Conservation (phyloP, 2,888 invertebrate species). For the Pristionchus japonicus region DNA sequence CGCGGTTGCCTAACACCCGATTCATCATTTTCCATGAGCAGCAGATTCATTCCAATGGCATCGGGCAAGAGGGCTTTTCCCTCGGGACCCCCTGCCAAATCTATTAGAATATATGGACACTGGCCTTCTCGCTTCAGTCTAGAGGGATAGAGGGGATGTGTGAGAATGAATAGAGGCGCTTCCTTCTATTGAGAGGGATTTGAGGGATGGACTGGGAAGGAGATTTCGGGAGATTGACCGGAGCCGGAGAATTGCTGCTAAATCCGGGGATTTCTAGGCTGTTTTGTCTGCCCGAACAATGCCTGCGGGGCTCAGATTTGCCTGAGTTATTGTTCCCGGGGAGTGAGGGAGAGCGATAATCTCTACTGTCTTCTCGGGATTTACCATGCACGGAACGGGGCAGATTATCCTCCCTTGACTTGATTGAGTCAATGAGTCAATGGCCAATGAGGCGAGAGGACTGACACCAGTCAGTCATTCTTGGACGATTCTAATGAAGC, state of each 20-base stretch:
- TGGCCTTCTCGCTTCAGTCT: background rate
- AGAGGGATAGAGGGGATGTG: conserved; percentile 27
- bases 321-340: background rate
- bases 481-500: background rate
- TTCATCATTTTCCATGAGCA: conserved; percentile 3
- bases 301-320: background rate
- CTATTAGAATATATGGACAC: conserved; percentile 42
- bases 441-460: too few species aligned
- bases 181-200: too few species aligned
- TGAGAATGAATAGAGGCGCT: conserved; percentile 5
- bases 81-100: background rate
- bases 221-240: conserved; percentile 34
- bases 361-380: background rate
- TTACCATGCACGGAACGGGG: background rate
- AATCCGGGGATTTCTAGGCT: background rate
- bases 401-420: conserved; percentile 21
- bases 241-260: background rate
- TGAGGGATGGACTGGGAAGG: background rate
- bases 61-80: background rate
- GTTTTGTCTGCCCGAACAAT: conserved; percentile 7
- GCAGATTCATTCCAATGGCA: background rate
- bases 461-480: conserved; percentile 23
- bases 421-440: conserved; percentile 36
- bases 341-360: background rate
- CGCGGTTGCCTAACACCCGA: background rate